Evolutionary conservation across 2,113 vertebrate species (phyloP).

Genomic region (Scatophagus argus): DNA sequence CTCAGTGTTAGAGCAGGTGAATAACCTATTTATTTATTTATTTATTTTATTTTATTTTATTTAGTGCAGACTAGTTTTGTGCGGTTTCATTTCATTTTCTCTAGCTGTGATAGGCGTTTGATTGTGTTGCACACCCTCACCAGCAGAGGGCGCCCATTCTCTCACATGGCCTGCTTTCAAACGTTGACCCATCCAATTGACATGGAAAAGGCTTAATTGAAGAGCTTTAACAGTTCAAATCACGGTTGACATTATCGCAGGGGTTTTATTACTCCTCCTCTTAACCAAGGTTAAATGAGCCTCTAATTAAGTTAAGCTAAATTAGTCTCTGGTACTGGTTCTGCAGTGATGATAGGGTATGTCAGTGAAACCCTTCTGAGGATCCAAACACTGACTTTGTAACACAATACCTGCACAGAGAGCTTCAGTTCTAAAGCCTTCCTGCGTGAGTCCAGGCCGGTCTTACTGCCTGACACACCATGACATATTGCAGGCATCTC

Average conservation of each 20-base stretch:
- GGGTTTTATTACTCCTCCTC: background rate
- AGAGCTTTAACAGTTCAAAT: background rate
- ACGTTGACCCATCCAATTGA: background rate
- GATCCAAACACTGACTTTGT: constrained; percentile 27
- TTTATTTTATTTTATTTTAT: too few species aligned
- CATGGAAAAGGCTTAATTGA: background rate
- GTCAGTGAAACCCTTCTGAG: constrained; percentile 3
- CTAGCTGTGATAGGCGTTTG: background rate
- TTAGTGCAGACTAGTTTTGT: too few species aligned
- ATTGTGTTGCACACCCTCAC: constrained; percentile 1
- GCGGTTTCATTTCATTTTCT: background rate
- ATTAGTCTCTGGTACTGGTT: background rate
- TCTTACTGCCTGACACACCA: constrained; percentile 52
- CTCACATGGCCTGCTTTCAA: background rate
- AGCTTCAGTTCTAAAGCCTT: constrained; percentile 32
- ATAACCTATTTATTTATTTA: too few species aligned
- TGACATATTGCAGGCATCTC: constrained; percentile 64
- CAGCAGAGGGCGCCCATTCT: constrained; percentile 57
- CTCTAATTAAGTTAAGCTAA: too few species aligned
- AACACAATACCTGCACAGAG: constrained; percentile 47
- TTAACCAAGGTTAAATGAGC: background rate
- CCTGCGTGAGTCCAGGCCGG: constrained; percentile 17
- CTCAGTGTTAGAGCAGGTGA: too few species aligned
- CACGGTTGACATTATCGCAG: background rate
- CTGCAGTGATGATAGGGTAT: background rate